A percentile compares a stretch with the other conserved stretches of the same genome.
These are phyloP conservation scores for Tortricodes alternella DNA, from an alignment of 2,888 invertebrate species.

Conservation along the genomic window DNA sequence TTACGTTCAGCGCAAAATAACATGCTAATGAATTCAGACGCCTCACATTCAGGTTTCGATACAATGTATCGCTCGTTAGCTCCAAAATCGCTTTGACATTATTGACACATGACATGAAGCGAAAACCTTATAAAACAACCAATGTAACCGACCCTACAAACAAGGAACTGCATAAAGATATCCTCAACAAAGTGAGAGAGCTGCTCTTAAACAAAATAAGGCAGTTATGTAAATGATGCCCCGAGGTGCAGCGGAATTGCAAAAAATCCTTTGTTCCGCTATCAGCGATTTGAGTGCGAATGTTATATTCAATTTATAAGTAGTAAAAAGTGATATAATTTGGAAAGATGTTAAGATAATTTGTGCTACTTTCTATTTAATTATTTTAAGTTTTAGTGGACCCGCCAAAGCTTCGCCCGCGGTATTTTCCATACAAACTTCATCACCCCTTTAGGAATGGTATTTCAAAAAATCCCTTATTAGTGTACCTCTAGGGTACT, in stretches of 20 bases:
- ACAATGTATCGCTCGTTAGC: neutral
- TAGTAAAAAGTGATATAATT: neutral
- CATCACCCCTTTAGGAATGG: no score
- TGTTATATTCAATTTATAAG: neutral
- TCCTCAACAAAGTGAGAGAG: conserved; percentile 56
- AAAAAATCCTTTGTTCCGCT: conserved; percentile 63
- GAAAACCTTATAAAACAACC: conserved; percentile 33
- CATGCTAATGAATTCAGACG: neutral
- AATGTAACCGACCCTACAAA: conserved; percentile 38
- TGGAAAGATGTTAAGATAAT: no score
- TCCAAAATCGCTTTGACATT: neutral
- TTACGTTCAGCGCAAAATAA: no score
- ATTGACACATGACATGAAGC: neutral
- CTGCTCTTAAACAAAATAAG: conserved; percentile 68
- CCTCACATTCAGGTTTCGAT: neutral
- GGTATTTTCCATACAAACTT: no score
- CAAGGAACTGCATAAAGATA: conserved; percentile 61
- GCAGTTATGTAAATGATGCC: conserved; percentile 73
- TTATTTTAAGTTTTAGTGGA: no score
- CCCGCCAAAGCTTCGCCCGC: no score
- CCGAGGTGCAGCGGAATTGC: conserved; percentile 55
- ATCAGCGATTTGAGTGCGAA: conserved; percentile 35
- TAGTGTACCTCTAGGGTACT: no score
- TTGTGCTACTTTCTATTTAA: no score
- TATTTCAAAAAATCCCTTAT: no score